A percentile compares a stretch with the other conserved stretches of the same genome.
Evolutionary conservation across 1,140 invertebrate genomes (phyloP).

Genomic region (Drosophila elegans): DNA sequence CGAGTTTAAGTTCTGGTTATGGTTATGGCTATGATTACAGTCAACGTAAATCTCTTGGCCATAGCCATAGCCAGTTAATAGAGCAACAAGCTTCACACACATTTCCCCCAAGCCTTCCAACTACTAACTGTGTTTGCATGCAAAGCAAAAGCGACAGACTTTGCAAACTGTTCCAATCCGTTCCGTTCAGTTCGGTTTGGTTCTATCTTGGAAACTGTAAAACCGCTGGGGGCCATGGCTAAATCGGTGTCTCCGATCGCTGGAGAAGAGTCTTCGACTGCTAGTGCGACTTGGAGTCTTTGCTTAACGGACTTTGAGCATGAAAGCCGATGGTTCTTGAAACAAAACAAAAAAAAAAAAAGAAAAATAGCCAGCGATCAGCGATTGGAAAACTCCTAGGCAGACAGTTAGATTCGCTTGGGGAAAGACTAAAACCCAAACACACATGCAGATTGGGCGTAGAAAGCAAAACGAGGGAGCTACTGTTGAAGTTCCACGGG

Average conservation of each 20-base stretch:
- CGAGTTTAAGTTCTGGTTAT: slow-evolving; percentile 12
- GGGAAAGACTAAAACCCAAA: slow-evolving; percentile 1
- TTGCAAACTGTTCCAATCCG: slow-evolving; percentile 29
- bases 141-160: slow-evolving; percentile 59
- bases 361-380: slow-evolving; percentile 1
- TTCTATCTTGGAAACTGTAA: slow-evolving; percentile 39
- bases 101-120: slow-evolving; percentile 31
- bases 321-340: slow-evolving; percentile 17
- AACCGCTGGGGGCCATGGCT: slow-evolving; percentile 18
- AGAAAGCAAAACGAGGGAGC: slow-evolving; percentile 1
- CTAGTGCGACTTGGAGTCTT: not conserved
- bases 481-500: not conserved
- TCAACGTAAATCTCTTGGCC: slow-evolving; percentile 55
- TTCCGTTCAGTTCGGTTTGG: slow-evolving; percentile 35
- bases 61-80: slow-evolving; percentile 66
- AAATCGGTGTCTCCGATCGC: slow-evolving; percentile 33
- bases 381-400: slow-evolving; percentile 24
- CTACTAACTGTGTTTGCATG: slow-evolving; percentile 51
- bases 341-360: no score
- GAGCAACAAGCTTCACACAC: slow-evolving; percentile 58
- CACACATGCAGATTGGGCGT: slow-evolving; percentile 1
- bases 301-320: slow-evolving; percentile 27
- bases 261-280: slow-evolving; percentile 16
- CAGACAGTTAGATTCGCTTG: slow-evolving; percentile 16
- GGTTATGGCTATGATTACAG: slow-evolving; percentile 24